Evolutionary conservation across 2,797 vertebrate genomes (phyloP).

Genomic region (Ptychobarbus kaznakovi): DNA sequence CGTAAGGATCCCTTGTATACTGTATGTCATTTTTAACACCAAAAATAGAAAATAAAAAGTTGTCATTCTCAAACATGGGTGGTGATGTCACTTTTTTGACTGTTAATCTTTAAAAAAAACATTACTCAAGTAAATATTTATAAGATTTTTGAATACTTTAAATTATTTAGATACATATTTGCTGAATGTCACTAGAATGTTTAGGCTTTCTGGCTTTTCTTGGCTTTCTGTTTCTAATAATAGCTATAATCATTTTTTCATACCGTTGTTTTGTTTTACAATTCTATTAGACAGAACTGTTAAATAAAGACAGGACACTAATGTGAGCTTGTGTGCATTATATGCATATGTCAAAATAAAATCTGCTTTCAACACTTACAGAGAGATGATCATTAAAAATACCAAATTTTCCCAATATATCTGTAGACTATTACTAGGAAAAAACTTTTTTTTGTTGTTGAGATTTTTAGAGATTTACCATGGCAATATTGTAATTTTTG

Average conservation of each 20-base stretch:
- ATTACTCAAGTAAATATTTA: neutral
- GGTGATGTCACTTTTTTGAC: neutral
- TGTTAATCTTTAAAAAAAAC: neutral
- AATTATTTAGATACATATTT: neutral
- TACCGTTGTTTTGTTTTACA: neutral
- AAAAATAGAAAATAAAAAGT: conserved; percentile 1
- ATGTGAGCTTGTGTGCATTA: neutral
- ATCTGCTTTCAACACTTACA: no score
- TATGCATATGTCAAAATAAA: no score
- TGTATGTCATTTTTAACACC: neutral
- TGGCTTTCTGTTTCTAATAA: neutral
- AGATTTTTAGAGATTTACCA: neutral
- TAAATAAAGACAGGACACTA: neutral
- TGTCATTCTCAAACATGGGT: neutral
- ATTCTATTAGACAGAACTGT: neutral
- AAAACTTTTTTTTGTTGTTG: no score
- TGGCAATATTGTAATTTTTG: neutral
- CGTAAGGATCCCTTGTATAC: neutral
- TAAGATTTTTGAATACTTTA: neutral
- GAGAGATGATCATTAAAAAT: no score
- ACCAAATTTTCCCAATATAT: no score
- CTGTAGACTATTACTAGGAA: no score
- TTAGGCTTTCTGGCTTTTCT: neutral
- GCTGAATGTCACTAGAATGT: neutral
- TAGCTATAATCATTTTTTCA: neutral